Evolutionary conservation across 2,888 invertebrate species (phyloP).

Genomic region (Eueremaeus valkanovi): DNA sequence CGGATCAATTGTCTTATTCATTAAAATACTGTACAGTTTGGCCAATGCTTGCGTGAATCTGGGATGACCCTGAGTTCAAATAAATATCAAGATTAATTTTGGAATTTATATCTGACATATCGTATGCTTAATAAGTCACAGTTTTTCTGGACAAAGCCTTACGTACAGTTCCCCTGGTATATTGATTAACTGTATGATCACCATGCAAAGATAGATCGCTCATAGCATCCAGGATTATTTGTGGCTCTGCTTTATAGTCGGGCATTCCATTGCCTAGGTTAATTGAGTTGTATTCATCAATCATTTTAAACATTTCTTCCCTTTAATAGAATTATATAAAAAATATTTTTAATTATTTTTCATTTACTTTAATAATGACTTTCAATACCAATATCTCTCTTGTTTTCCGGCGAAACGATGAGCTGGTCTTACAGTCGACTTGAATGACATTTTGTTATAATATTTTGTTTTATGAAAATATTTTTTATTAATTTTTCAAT

Average conservation of each 20-base stretch:
- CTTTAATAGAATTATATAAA: too few relatives aligned
- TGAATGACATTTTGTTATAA: neutral
- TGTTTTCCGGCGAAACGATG: neutral
- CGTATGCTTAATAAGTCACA: too few relatives aligned
- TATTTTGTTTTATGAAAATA: too few relatives aligned
- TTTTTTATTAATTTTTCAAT: too few relatives aligned
- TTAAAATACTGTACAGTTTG: constrained; percentile 74
- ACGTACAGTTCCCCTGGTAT: constrained; percentile 75
- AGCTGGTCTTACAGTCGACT: neutral
- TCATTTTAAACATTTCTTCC: too few relatives aligned
- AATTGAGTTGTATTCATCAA: constrained; percentile 75
- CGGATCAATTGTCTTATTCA: constrained; percentile 72
- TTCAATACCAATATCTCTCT: too few relatives aligned
- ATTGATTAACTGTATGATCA: constrained; percentile 76
- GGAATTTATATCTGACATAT: too few relatives aligned
- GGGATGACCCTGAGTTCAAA: constrained; percentile 93
- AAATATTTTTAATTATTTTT: too few relatives aligned
- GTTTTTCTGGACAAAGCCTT: too few relatives aligned
- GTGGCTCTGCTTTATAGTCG: constrained; percentile 81
- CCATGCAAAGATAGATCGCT: constrained; percentile 61
- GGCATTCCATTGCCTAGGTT: constrained; percentile 96
- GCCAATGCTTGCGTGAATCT: constrained; percentile 75
- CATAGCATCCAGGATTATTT: constrained; percentile 72
- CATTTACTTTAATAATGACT: too few relatives aligned
- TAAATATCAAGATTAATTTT: too few relatives aligned